Conservation (phyloP, 2,113 vertebrate genomes). For the Anoplopoma fimbria region DNA sequence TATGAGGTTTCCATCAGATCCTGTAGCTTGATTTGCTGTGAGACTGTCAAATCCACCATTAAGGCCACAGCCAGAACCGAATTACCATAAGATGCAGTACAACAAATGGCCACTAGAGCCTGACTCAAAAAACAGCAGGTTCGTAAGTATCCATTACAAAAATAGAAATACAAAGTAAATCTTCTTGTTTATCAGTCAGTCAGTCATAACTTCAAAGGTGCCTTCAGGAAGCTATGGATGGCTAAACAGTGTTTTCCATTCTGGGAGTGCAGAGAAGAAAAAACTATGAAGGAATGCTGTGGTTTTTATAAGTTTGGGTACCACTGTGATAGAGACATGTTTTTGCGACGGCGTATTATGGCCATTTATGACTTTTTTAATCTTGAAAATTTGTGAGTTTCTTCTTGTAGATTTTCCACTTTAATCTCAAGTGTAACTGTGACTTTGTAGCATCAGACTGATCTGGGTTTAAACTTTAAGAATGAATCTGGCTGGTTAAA, state of each 20-base stretch:
- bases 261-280: background rate
- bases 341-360: background rate
- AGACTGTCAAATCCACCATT: background rate
- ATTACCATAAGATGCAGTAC: background rate
- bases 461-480: background rate
- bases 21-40: background rate
- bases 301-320: too few species aligned
- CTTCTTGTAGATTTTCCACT: too few species aligned
- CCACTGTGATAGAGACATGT: background rate
- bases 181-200: too few species aligned
- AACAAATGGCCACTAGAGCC: background rate
- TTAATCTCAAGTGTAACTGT: background rate
- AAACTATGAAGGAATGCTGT: background rate
- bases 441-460: background rate
- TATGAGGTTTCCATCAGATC: background rate
- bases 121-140: too few species aligned
- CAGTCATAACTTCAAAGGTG: background rate
- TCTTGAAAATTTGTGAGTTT: too few species aligned
- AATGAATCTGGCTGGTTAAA: background rate
- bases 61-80: background rate
- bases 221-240: background rate
- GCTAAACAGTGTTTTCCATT: background rate
- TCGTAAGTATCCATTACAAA: background rate
- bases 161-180: background rate
- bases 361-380: too few species aligned